Evolutionary conservation across 2,888 invertebrate genomes (phyloP), one percentile per base, ranked within the genome.

Genomic region (Callinectes sapidus): DNA sequence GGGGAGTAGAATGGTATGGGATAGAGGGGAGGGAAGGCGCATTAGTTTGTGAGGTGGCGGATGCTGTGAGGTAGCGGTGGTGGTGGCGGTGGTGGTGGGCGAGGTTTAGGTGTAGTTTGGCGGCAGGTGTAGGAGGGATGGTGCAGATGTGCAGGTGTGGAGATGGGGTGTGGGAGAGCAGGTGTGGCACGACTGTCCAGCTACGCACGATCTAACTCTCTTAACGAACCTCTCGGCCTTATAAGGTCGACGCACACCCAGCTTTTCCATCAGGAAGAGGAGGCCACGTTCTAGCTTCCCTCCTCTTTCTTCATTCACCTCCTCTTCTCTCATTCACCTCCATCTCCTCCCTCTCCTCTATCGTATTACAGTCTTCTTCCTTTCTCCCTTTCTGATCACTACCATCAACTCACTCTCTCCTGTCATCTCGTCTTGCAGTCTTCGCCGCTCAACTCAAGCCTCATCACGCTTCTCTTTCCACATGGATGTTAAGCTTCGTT

Each of bases 211-310:
- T 28, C 71, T 13, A 77, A 13, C 71, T 77, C 28, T 77, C n/a
- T 77, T 77, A 77, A 77, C 71, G 71, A 77, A 77, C 71, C 71
- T 28, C 71, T 77, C 28, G 13, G 10, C 71, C 71, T 77, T 77
- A 77, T 77, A 77, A 77, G 71, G 71, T 28, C 28, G 71, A 8
- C 13, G 71, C 71, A 77, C 71, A 77, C 71, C 71, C 71, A 28
- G 28, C 13, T 77, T 77, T 28, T 28, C 28, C 71, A 77, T 77
- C 71, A 77, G 71, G 28, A 77, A 28, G 71, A 28, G 28, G 28
- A 28, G 28, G 71, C 71, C 28, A 77, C 28, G 71, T 28, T 77
- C 71, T 32, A 77, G 13, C 16, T 35, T n/a, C 81, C 35, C 81
- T 35, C 18, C 81, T 81, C 81, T n/a, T 81, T 18, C 35, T 35